Conservation (phyloP, 2,113 vertebrate species). For the Archocentrus centrarchus region DNA sequence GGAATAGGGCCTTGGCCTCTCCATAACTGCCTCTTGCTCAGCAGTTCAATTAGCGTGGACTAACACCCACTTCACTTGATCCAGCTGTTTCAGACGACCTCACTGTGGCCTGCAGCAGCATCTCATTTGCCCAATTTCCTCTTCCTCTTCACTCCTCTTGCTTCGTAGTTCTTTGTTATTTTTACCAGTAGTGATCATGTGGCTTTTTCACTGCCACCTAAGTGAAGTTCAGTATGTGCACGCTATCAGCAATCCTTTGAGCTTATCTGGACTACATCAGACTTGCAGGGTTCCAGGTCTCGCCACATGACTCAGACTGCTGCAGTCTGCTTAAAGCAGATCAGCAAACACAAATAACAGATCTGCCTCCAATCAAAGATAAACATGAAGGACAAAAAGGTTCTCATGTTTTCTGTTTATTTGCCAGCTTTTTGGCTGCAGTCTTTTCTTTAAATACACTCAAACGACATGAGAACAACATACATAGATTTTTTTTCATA, state of each 20-base stretch:
- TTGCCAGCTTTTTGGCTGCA: neutral
- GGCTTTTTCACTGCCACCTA: neutral
- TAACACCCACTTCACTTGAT: constrained; percentile 15
- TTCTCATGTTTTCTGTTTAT: neutral
- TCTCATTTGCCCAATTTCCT: constrained; percentile 35
- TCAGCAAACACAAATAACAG: neutral
- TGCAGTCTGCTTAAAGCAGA: constrained; percentile 6
- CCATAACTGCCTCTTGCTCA: neutral
- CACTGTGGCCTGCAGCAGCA: constrained; percentile 15
- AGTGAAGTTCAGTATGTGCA: neutral
- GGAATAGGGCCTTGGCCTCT: neutral
- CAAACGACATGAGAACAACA: neutral
- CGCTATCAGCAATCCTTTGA: neutral
- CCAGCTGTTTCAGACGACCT: constrained; percentile 32
- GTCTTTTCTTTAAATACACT: constrained; percentile 42
- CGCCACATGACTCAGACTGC: neutral
- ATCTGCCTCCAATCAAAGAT: neutral
- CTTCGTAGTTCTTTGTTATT: constrained; percentile 29
- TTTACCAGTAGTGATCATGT: neutral
- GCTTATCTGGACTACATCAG: constrained; percentile 19
- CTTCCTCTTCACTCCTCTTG: constrained; percentile 37
- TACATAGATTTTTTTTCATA: neutral
- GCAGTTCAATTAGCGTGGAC: neutral
- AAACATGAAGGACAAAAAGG: neutral
- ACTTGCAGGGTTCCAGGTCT: neutral